These are phyloP conservation scores for Chouioia cunea DNA, from an alignment of 2,888 invertebrate genomes.

Conservation along the genomic window DNA sequence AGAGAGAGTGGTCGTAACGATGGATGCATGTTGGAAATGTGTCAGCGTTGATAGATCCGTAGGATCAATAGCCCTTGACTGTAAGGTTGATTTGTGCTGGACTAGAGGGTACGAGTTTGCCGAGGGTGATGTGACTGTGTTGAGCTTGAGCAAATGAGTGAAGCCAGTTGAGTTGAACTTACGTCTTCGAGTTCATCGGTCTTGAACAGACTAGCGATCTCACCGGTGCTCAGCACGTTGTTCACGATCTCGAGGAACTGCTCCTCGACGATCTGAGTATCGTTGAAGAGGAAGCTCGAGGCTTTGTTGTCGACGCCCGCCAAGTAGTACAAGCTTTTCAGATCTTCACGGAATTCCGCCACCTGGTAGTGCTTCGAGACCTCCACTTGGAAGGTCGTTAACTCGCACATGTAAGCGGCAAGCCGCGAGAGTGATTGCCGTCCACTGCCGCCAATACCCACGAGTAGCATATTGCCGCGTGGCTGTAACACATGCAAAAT, in stretches of 20 bases:
- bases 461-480: conserved; percentile 84
- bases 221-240: conserved; percentile 89
- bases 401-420: conserved; percentile 85
- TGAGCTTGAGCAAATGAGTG: conserved; percentile 14
- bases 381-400: conserved; percentile 82
- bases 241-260: conserved; percentile 90
- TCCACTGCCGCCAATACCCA: conserved; percentile 90
- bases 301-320: conserved; percentile 83
- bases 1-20: too few relatives aligned
- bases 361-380: conserved; percentile 84
- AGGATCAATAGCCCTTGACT: too few relatives aligned
- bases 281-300: conserved; percentile 86
- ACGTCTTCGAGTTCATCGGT: conserved; percentile 91
- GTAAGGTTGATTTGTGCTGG: too few relatives aligned
- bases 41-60: too few relatives aligned
- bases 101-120: too few relatives aligned
- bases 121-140: too few relatives aligned
- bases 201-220: conserved; percentile 89
- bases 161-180: conserved; percentile 57
- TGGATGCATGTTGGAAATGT: too few relatives aligned
- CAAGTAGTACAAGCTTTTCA: conserved; percentile 80
- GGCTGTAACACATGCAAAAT: conserved; percentile 68
- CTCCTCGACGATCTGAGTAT: conserved; percentile 87
- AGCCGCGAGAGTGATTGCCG: conserved; percentile 84
- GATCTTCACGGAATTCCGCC: conserved; percentile 84